Evolutionary conservation across 2,113 vertebrate species (phyloP).

Genomic region (Python bivittatus): DNA sequence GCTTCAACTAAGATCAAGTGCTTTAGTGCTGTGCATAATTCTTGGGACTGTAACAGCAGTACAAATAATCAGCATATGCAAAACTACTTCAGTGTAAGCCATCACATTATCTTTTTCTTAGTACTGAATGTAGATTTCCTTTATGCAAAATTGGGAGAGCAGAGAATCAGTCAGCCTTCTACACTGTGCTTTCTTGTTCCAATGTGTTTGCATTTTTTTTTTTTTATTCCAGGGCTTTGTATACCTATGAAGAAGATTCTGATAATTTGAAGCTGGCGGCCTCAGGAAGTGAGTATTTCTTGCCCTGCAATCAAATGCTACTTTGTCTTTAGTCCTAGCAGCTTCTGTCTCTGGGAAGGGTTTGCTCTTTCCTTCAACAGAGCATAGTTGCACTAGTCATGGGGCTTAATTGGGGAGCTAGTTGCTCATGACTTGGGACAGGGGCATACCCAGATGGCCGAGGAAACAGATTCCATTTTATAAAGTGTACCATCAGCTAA

Average conservation of each 20-base stretch:
- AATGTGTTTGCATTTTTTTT: conserved; percentile 28
- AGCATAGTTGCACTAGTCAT: neutral
- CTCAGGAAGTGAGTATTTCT: conserved; percentile 85
- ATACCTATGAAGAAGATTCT: conserved; percentile 90
- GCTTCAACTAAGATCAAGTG: neutral
- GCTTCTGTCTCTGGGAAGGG: too few species aligned
- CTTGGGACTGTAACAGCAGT: too few species aligned
- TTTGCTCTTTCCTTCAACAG: neutral
- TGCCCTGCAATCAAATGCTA: conserved; percentile 17
- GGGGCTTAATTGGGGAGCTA: neutral
- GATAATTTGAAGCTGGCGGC: conserved; percentile 89
- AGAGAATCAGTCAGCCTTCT: neutral
- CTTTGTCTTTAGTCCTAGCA: neutral
- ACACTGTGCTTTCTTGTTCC: too few species aligned
- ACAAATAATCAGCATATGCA: neutral
- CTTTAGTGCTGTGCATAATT: neutral
- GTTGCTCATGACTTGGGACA: neutral
- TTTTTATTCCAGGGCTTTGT: conserved; percentile 86
- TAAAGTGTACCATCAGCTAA: neutral
- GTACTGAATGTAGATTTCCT: neutral
- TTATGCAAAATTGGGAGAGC: neutral
- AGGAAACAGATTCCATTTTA: neutral
- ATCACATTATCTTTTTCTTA: neutral
- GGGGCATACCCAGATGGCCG: neutral
- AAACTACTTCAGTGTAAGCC: neutral